Evolutionary conservation across 2,888 invertebrate species (phyloP), one percentile per base, ranked within the genome.

Genomic region (Sylvicola cinctus): DNA sequence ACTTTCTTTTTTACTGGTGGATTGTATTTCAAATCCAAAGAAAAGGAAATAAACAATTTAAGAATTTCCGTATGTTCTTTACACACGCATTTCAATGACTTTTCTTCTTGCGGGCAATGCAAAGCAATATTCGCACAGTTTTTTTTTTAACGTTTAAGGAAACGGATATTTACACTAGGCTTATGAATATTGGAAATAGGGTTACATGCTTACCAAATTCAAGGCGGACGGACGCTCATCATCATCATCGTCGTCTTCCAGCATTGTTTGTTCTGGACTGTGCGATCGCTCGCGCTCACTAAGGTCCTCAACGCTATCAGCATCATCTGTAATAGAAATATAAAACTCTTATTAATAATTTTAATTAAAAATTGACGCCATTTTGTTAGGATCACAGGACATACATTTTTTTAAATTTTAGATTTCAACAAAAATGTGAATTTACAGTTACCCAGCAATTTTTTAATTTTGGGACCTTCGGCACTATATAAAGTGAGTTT

Each of bases 201-300:
- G 20, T 25, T 33, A 26, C 20, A 32, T 27, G 38, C 38, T 41
- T 36, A 41, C 41, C 38, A 41, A 37, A 36, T 41, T 39, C 25
- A 41, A 32, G 27, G 38, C 38, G 16, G 38, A 33, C 16, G 38
- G 35, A 26, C 35, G 36, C 8, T 39, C 38, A 16, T 31, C 32
- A 25, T 32, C 28, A 29, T 33, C 16, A 17, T 35, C 29, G 20
- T 20, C 20, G 5, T 20, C 20, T 6, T 34, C 33, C 32, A 11
- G 33, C 30, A 29, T 36, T 26, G 31, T 32, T 30, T 25, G 29
- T 32, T 36, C 49, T 3, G 55, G 54, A 43, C 52, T 55, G 38
- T 49, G 52, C 2, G 58, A 58, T 13, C 50, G 49, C 26, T 54
- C 58, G 36, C 57, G 54, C 41, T 55, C 56, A 42, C 55, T 57